Evolutionary conservation across 2,888 invertebrate genomes (phyloP), one percentile per base, ranked within the genome.

Genomic region (Drosophila robusta): DNA sequence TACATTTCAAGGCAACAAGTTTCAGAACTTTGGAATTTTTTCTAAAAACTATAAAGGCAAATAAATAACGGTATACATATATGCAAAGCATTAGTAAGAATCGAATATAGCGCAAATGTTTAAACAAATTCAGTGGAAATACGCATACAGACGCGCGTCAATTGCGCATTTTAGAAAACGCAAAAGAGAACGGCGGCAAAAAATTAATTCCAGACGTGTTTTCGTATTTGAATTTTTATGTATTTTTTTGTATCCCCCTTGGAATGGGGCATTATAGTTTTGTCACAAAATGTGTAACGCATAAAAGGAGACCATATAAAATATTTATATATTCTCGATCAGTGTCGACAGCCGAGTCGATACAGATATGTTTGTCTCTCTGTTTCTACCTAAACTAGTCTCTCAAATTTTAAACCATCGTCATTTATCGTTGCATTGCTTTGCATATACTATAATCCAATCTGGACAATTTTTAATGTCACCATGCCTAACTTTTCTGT

Each of bases 151-250:
- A 29, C 70, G 62, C 55, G 14, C 70, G 46, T 54, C 60, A 87
- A 76, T 83, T 88, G 89, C 89, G 89, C 80, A 74, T 75, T 81
- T 70, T 32, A 54, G 45, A 78, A 75, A 68, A 52, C 57, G 54
- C 42, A 55, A 69, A 69, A 51, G 42, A 47, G 51, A 77, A 56
- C 47, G 47, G 34, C 34, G 24, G 56, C 34, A 34, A 45, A 47
- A 68, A 69, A 70, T 62, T 39, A 51, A 81, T 81, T 78, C 86
- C 82, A 78, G 79, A 34, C 82, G 65, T 80, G 79, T 70, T 62
- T 87, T 61, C 29, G 46, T 51, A 34, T 60, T 50, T 44, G 36
- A 58, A 50, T 68, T 80, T 61, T 24, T 39, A 7, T 14, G 12
- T 46, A 44, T 7, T 26, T 41, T 51, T 44, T 52, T n/a, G 18